phyloP scores from a whole-genome alignment of 2,113 vertebrate genomes.

The Thalassoma bifasciatum region DNA sequence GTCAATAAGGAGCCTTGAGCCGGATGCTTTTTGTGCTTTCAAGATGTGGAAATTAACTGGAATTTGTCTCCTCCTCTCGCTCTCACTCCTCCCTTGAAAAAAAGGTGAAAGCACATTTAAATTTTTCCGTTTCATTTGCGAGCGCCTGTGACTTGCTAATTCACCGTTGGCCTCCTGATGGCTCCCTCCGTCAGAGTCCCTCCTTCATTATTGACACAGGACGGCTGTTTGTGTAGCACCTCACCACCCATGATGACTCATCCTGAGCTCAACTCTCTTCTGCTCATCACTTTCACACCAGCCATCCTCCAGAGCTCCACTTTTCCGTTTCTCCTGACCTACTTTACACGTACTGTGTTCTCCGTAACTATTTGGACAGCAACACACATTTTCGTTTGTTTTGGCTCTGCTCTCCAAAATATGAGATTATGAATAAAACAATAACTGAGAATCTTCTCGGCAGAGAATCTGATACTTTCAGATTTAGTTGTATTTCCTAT shows the following conservation, averaged over 20 bases:
- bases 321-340: constrained; percentile 63
- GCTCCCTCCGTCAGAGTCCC: constrained; percentile 41
- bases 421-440: neutral
- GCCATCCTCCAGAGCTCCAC: constrained; percentile 39
- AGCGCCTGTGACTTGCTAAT: constrained; percentile 46
- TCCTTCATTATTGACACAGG: constrained; percentile 70
- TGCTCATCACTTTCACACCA: constrained; percentile 57
- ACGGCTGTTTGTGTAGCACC: constrained; percentile 52
- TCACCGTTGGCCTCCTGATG: constrained; percentile 16
- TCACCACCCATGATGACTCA: constrained; percentile 69
- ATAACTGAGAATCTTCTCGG: neutral
- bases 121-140: constrained; percentile 47
- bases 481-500: too few relatives aligned
- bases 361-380: constrained; percentile 13
- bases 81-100: constrained; percentile 1
- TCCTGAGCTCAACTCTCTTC: constrained; percentile 56
- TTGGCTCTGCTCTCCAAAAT: neutral
- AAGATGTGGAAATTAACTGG: constrained; percentile 43
- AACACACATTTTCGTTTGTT: constrained; percentile 20
- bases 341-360: constrained; percentile 37
- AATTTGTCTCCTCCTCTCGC: constrained; percentile 5
- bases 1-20: constrained; percentile 37
- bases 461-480: neutral
- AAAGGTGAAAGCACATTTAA: constrained; percentile 15
- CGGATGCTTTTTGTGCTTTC: constrained; percentile 25